These are phyloP conservation scores for Malurus alboscapulatus DNA, from an alignment of 2,113 vertebrate genomes.

Conservation along the genomic window DNA sequence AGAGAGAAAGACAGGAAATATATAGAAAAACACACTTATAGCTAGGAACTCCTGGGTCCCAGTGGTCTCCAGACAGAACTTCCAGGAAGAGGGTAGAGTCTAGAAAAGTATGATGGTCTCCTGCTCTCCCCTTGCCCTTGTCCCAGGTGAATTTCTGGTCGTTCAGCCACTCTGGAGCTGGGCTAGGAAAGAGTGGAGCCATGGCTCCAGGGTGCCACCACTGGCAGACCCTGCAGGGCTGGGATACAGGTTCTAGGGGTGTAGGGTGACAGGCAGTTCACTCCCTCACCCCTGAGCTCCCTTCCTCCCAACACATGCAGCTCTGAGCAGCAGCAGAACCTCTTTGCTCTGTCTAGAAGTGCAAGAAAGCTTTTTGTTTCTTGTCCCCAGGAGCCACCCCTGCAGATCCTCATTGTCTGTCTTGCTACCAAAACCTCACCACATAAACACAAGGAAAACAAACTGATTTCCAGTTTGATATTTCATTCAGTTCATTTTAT, in stretches of 20 bases:
- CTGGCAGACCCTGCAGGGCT: not conserved
- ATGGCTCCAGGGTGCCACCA: not conserved
- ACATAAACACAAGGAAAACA: not conserved
- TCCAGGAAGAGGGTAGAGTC: not conserved
- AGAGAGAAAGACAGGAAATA: not conserved
- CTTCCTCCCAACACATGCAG: not conserved
- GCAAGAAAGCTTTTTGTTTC: not conserved
- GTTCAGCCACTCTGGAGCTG: not conserved
- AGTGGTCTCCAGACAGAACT: not conserved
- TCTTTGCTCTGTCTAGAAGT: not conserved
- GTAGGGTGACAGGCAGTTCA: not conserved
- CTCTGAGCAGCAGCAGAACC: not conserved
- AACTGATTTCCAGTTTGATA: constrained; percentile 9
- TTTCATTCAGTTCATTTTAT: not conserved
- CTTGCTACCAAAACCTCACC: not conserved
- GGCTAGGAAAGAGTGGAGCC: not conserved
- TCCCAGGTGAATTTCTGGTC: not conserved
- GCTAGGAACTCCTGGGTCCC: not conserved
- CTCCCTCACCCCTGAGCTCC: not conserved
- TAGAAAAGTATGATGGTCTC: not conserved
- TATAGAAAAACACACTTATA: not conserved
- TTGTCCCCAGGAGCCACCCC: not conserved
- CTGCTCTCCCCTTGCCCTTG: not conserved
- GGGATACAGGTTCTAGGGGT: not conserved
- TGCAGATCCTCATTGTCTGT: not conserved